Percentiles rank a stretch among this genome's conserved stretches.
phyloP scores from a whole-genome alignment of 2,113 vertebrate genomes.

The Polypterus senegalus region DNA sequence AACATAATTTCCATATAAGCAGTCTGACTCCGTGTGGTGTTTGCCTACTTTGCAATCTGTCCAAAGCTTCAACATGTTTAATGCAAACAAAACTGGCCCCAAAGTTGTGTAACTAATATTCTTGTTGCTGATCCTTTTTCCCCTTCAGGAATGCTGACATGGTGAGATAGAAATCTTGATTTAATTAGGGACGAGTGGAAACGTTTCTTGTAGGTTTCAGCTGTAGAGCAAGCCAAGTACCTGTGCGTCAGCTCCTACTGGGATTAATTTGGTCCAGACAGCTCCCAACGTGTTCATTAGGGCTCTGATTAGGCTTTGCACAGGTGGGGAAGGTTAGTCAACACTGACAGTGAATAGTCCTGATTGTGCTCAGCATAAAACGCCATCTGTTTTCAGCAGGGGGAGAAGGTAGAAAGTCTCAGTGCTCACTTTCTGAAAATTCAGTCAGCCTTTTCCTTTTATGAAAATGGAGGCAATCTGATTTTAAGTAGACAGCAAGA shows the following conservation, averaged over 20 bases:
- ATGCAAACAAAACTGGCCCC: no score
- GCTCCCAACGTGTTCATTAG: slow-evolving; percentile 82
- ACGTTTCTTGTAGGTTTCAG: slow-evolving; percentile 46
- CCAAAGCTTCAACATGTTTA: no score
- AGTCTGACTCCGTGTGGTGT: no score
- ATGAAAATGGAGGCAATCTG: no score
- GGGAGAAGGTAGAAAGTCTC: slow-evolving; percentile 28
- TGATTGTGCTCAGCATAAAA: slow-evolving; percentile 86
- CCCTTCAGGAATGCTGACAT: slow-evolving; percentile 16
- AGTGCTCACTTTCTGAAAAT: slow-evolving; percentile 25
- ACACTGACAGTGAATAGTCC: slow-evolving; percentile 71
- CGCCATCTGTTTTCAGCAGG: slow-evolving; percentile 71
- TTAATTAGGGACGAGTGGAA: slow-evolving; percentile 48
- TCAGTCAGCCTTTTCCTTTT: slow-evolving; percentile 33
- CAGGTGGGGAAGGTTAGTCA: slow-evolving; percentile 80
- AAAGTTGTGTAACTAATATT: no score
- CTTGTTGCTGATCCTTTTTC: background rate
- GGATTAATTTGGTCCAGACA: slow-evolving; percentile 89
- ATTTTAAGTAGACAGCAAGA: no score
- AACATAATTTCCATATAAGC: no score
- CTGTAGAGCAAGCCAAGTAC: slow-evolving; percentile 46
- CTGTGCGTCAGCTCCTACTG: slow-evolving; percentile 77
- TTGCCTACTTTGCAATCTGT: no score
- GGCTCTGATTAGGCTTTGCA: slow-evolving; percentile 69
- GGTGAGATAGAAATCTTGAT: slow-evolving; percentile 38